Base-by-base conservation (phyloP, 2,888 invertebrate genomes). In the Scaptomyza flava region DNA sequence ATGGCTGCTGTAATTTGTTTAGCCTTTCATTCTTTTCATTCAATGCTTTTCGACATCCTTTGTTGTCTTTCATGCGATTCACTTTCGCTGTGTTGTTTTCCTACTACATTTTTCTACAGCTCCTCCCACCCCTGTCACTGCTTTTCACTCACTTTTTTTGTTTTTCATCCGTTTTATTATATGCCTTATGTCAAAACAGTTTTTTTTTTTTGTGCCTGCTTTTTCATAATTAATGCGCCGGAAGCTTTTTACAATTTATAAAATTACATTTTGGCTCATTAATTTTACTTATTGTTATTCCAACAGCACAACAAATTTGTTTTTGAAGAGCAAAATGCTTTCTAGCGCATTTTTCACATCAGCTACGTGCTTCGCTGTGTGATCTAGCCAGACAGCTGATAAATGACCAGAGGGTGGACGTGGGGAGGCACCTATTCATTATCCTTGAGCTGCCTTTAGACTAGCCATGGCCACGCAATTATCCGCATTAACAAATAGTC, bases 231-330 rank as follows among this genome's bases (percentile, higher is more conserved):
- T 79, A 81, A 85, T 79, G 79, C 69, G 70, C 84, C 80, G 80
- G 86, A 81, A 88, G 88, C 81, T 77, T 79, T 87, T 85, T 61
- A 80, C 87, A 87, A 84, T 84, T 79, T 84, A 87, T 87, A 85
- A 79, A 87, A 87, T 85, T 86, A 74, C 77, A 80, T 76, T 78
- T 76, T 73, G 86, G 53, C 88, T 86, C 88, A 86, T 86, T 86
- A 86, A 86, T 86, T 86, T 86, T 84, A 78, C 88, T 87, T 80
- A 82, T 81, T 83, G 72, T 65, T 72, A 60, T 57, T 71, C 64
- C 62, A 53, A 45, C 63, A 63, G 63, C 52, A 31, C 58, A 68
- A 67, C 77, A 79, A 83, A 72, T 79, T 84, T 17, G 41, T 81
- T 81, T 81, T 84, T 79, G 72, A 71, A 68, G 64, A 48, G 47